A percentile compares a stretch with the other conserved stretches of the same genome.
These are phyloP conservation scores for Brachyalestes nurse DNA, from an alignment of 2,797 vertebrate genomes.

Conservation along the genomic window DNA sequence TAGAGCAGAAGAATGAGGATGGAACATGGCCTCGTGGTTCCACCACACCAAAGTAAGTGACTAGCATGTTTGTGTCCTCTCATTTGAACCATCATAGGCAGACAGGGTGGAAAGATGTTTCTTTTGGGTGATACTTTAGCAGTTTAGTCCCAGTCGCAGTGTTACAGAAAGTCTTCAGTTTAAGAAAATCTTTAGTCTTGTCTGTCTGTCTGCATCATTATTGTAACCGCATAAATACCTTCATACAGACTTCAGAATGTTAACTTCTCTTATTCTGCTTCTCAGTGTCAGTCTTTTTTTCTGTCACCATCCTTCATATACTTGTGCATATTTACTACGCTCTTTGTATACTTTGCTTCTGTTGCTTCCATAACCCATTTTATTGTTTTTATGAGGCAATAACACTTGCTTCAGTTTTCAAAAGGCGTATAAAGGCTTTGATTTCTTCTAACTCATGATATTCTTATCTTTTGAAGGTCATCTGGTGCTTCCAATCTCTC, in stretches of 20 bases:
- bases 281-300: neutral
- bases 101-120: slow-evolving; percentile 23
- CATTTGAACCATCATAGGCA: slow-evolving; percentile 41
- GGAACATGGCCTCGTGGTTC: slow-evolving; percentile 96
- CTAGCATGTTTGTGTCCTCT: slow-evolving; percentile 18
- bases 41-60: slow-evolving; percentile 91
- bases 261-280: slow-evolving; percentile 14
- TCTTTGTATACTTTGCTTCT: slow-evolving; percentile 63
- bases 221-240: neutral
- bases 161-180: neutral
- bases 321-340: slow-evolving; percentile 14
- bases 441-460: slow-evolving; percentile 86
- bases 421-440: slow-evolving; percentile 22
- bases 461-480: slow-evolving; percentile 98
- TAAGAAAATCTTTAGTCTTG: neutral
- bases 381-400: slow-evolving; percentile 60
- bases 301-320: slow-evolving; percentile 16
- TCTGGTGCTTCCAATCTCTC: slow-evolving; percentile 98
- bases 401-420: slow-evolving; percentile 43
- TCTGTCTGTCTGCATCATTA: neutral
- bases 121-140: slow-evolving; percentile 6
- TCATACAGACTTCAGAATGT: neutral
- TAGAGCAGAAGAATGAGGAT: slow-evolving; percentile 97
- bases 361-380: slow-evolving; percentile 69
- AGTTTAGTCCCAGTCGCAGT: too few relatives aligned